Evolutionary conservation across 2,113 vertebrate genomes (phyloP).

Genomic region (Neodon shergylaensis): DNA sequence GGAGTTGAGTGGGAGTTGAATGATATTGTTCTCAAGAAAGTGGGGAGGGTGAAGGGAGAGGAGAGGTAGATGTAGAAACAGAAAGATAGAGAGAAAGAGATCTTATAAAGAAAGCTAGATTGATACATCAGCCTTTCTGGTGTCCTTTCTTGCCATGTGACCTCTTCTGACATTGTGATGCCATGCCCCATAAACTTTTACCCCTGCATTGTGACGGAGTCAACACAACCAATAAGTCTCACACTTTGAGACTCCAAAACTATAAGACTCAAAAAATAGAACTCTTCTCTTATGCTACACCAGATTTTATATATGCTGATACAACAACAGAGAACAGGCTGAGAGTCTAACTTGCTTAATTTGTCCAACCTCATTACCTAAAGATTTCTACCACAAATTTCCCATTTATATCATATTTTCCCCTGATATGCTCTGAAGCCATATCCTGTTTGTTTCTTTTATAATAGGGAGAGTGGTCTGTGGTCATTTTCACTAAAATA

Average conservation of each 20-base stretch:
- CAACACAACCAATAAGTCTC: background rate
- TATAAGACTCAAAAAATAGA: background rate
- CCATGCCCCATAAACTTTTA: background rate
- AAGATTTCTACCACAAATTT: background rate
- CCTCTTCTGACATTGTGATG: background rate
- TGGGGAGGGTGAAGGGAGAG: no score
- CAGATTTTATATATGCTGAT: background rate
- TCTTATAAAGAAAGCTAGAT: background rate
- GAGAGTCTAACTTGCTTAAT: background rate
- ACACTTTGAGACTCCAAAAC: background rate
- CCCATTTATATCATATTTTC: background rate
- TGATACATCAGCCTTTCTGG: background rate
- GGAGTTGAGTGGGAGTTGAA: background rate
- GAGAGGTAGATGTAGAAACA: background rate
- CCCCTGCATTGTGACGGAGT: background rate
- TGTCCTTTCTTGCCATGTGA: background rate
- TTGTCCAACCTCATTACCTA: background rate
- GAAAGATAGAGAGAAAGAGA: background rate
- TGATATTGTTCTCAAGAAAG: background rate
- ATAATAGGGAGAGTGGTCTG: background rate
- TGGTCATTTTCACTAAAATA: background rate
- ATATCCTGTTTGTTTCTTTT: background rate
- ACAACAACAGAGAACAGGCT: background rate
- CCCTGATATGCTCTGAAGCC: background rate
- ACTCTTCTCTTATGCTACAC: background rate